Base-by-base conservation (phyloP, 1,140 invertebrate genomes). In the Drosophila pseudoobscura region DNA sequence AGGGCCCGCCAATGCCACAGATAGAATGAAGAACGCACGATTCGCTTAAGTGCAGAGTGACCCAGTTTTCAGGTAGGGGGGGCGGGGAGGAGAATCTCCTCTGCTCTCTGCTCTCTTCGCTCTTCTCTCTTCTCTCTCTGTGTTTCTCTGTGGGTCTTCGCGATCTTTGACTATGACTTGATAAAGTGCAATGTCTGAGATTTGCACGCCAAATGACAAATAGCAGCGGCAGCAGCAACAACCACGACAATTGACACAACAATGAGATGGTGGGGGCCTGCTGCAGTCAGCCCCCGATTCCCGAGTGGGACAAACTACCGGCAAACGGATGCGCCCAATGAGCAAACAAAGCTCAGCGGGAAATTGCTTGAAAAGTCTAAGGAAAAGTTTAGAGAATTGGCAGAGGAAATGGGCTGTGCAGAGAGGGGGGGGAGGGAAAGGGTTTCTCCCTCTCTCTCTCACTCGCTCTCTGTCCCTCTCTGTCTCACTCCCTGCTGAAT, bases 281-380 rank as follows among this genome's bases (percentile, higher is more conserved):
- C 35, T 11, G 35, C 35, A 39, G 35, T 39, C 9, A 39, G 31
- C 29, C 29, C 31, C 31, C 31, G 31, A 31, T 8, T 31, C 31
- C 31, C 31, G 31, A 31, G 35, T 39, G 56, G 29, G 51, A 52
- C 31, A 35, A 29, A 66, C 31, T 69, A 68, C 83, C 73, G 83
- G 82, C 83, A 89, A 56, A 89, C 83, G 83, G 83, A 88, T 88
- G 83, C 83, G 83, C 83, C 83, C 83, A 88, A 88, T 88, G 83
- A 88, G 71, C 84, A 88, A 78, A 88, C 84, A 88, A 88, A 88
- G 83, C 83, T 78, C 76, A 88, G 78, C 83, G 83, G 83, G 84
- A 88, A 88, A 88, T 88, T 88, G 83, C 75, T 66, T 84, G 72
- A 75, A 83, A 80, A 75, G 64, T 52, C 62, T 43, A 50, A 45